Evolutionary conservation across 2,797 vertebrate genomes (phyloP).

Genomic region (Distichodus sexfasciatus): DNA sequence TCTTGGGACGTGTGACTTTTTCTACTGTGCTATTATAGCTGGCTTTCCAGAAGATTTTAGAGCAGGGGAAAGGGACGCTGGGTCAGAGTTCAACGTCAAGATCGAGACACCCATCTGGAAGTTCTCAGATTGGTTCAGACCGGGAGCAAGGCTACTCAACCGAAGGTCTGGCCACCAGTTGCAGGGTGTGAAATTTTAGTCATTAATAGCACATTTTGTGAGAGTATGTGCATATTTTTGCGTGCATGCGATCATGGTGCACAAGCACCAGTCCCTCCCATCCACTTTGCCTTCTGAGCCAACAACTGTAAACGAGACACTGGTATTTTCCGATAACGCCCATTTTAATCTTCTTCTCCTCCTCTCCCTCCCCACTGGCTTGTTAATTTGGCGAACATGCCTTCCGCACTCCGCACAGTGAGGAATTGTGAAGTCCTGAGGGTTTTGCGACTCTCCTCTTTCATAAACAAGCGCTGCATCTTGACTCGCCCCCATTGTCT

Average conservation of each 20-base stretch:
- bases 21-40: neutral
- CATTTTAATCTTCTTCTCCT: constrained; percentile 2
- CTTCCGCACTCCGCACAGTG: neutral
- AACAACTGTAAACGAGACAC: constrained; percentile 8
- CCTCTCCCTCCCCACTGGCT: neutral
- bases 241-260: too few relatives aligned
- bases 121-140: constrained; percentile 36
- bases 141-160: constrained; percentile 19
- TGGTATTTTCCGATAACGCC: neutral
- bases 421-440: neutral
- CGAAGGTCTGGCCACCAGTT: neutral
- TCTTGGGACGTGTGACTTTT: neutral
- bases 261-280: neutral
- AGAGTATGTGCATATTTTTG: constrained; percentile 17
- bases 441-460: neutral
- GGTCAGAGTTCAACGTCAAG: constrained; percentile 24
- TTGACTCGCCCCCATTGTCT: neutral
- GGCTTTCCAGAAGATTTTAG: constrained; percentile 10
- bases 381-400: constrained; percentile 10
- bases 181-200: constrained; percentile 23
- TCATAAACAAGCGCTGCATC: constrained; percentile 12
- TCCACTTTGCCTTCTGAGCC: constrained; percentile 18
- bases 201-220: constrained; percentile 9
- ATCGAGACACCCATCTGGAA: constrained; percentile 31
- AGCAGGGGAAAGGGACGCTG: neutral